Conservation (phyloP, 92 coral and sea anemone genomes). For the Bergia sp. region DNA sequence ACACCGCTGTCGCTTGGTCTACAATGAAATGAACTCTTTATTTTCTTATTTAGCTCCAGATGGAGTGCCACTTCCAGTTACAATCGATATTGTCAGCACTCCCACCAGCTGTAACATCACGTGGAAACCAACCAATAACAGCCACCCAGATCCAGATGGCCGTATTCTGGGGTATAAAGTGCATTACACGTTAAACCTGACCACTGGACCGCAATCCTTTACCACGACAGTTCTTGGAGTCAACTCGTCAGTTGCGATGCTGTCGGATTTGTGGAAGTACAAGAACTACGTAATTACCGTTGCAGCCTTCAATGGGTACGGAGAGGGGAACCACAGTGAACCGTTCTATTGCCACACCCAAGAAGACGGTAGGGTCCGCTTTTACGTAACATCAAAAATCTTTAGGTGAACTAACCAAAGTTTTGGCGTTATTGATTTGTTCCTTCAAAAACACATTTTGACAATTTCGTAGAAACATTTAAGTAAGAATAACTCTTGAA, state of each 20-base stretch:
- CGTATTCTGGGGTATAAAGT: conserved; percentile 37
- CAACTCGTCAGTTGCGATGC: conserved; percentile 20
- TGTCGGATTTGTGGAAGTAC: conserved; percentile 17
- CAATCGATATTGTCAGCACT: not conserved
- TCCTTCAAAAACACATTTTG: too few relatives aligned
- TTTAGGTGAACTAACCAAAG: too few relatives aligned
- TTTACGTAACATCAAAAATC: not conserved
- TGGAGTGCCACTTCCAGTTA: conserved; percentile 30
- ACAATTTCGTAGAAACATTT: not conserved
- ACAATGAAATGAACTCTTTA: too few relatives aligned
- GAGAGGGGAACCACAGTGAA: conserved; percentile 29
- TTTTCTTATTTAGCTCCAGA: conserved; percentile 28
- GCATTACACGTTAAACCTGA: conserved; percentile 36
- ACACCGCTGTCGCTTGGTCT: too few relatives aligned
- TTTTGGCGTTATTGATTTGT: too few relatives aligned
- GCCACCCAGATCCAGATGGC: conserved; percentile 35
- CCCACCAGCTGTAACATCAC: conserved; percentile 33
- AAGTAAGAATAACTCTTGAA: not conserved
- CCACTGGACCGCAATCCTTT: conserved; percentile 1
- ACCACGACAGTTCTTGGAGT: not conserved
- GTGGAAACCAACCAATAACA: conserved; percentile 30
- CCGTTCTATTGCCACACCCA: conserved; percentile 20
- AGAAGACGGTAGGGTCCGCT: conserved; percentile 30
- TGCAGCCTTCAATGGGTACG: conserved; percentile 31
- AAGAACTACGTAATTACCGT: conserved; percentile 17